phyloP scores from a whole-genome alignment of 2,888 invertebrate species.

The Torymus aiolomorphi region DNA sequence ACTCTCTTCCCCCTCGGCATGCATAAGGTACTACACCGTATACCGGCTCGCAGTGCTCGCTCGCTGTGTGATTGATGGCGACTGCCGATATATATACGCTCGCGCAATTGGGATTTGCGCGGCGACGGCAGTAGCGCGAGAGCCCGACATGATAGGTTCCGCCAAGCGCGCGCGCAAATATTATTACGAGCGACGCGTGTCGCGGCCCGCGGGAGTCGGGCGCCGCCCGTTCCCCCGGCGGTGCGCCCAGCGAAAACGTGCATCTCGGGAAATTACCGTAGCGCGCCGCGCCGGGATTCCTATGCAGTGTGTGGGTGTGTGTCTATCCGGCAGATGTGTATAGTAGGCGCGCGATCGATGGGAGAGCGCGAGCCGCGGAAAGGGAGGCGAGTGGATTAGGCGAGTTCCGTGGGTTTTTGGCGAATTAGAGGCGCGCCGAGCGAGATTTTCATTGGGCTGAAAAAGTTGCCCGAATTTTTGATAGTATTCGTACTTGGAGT shows the following conservation, averaged over 20 bases:
- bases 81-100: background rate
- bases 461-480: too few relatives aligned
- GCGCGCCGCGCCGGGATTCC: constrained; percentile 33
- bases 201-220: constrained; percentile 28
- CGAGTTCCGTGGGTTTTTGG: too few relatives aligned
- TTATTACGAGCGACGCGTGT: constrained; percentile 50
- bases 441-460: too few relatives aligned
- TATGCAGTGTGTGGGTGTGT: too few relatives aligned
- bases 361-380: too few relatives aligned
- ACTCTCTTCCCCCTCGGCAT: too few relatives aligned
- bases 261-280: constrained; percentile 61
- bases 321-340: too few relatives aligned
- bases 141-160: constrained; percentile 1
- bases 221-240: constrained; percentile 33
- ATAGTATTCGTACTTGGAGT: too few relatives aligned
- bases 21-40: too few relatives aligned
- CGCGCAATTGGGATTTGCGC: constrained; percentile 34
- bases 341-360: too few relatives aligned
- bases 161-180: constrained; percentile 49
- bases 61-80: background rate
- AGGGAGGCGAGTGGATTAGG: too few relatives aligned
- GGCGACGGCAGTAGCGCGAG: background rate
- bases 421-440: too few relatives aligned
- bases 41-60: background rate
- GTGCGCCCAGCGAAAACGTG: constrained; percentile 56